phyloP scores from a whole-genome alignment of 2,888 invertebrate species.

The Rhopalosiphum nymphaeae region DNA sequence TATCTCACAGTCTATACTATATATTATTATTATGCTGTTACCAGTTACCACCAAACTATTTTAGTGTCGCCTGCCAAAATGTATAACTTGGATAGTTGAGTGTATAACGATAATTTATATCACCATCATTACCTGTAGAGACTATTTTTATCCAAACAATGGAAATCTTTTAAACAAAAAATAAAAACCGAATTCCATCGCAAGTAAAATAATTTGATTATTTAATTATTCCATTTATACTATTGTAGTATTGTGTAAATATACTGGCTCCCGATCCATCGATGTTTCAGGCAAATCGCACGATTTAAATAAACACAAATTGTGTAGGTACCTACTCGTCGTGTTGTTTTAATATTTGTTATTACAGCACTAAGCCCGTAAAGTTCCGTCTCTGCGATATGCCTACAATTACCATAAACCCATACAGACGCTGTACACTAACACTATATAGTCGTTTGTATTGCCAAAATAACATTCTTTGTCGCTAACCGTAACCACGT shows the following conservation, averaged over 20 bases:
- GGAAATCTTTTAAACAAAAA: not conserved
- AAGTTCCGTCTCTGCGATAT: not conserved
- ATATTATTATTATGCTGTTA: not conserved
- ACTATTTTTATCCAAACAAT: not conserved
- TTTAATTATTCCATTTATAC: not conserved
- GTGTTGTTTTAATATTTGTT: not conserved
- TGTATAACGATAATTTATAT: not conserved
- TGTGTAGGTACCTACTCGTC: not conserved
- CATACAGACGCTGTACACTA: not conserved
- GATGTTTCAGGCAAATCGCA: not conserved
- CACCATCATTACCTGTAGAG: not conserved
- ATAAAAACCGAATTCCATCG: not conserved
- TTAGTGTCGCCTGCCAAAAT: not conserved
- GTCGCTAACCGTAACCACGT: conserved; percentile 41
- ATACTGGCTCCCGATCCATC: not conserved
- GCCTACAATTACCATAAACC: not conserved
- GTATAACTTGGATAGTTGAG: not conserved
- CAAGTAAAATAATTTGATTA: not conserved
- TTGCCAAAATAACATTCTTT: not conserved
- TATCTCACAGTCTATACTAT: not conserved
- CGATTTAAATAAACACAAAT: not conserved
- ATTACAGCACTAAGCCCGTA: not conserved
- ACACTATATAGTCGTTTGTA: not conserved
- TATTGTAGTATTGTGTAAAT: not conserved
- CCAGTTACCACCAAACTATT: not conserved